Evolutionary conservation across 2,113 vertebrate species (phyloP).

Genomic region (Artemisiospiza belli): DNA sequence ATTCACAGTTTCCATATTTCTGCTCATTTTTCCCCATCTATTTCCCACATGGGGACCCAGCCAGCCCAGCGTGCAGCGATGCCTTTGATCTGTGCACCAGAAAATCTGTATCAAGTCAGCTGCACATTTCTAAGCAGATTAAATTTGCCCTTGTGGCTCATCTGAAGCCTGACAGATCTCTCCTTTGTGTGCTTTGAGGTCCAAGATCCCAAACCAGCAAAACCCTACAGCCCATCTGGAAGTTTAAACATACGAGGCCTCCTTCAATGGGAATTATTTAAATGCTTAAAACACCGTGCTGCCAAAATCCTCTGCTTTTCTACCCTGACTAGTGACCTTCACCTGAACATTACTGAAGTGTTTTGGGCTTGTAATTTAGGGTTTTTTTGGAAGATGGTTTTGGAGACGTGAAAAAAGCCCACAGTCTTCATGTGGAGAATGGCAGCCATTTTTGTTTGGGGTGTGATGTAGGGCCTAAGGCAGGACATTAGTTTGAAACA

Average conservation of each 20-base stretch:
- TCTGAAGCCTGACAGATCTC: slow-evolving; percentile 30
- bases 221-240: background rate
- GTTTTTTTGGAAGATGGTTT: background rate
- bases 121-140: slow-evolving; percentile 55
- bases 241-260: background rate
- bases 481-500: accelerated
- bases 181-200: background rate
- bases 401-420: background rate
- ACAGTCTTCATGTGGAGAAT: background rate
- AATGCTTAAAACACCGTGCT: background rate
- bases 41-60: background rate
- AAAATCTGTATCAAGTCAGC: slow-evolving; percentile 55
- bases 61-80: background rate
- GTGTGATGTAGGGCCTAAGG: too few species aligned
- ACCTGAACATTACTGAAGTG: background rate
- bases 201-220: background rate
- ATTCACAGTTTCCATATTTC: background rate
- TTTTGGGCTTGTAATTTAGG: background rate
- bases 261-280: background rate
- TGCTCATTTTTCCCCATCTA: background rate
- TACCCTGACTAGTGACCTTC: background rate
- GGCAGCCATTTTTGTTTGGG: background rate
- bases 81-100: slow-evolving; percentile 50
- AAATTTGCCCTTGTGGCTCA: slow-evolving; percentile 38
- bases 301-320: background rate